Base-by-base conservation (phyloP, 2,113 vertebrate species). In the Microcebus ravelobensis region DNA sequence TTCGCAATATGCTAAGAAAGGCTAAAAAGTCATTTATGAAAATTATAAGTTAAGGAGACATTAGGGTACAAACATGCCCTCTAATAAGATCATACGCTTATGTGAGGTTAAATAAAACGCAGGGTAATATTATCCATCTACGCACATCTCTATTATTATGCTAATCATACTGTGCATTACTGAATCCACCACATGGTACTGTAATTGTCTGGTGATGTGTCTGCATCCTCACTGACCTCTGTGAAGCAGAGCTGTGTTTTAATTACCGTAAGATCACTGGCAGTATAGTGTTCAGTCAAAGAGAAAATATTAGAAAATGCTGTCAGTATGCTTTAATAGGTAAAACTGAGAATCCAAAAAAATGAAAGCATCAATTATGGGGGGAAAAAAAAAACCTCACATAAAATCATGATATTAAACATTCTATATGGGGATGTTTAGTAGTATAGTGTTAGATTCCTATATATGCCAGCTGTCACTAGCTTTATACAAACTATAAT, bases 111-210 rank as follows among this genome's bases (percentile, higher is more conserved):
- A 84, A 95, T 87, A 70, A 95, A 94, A 65, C 23, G n/a, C 0
- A 90, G 82, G 85, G 80, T 70, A 59, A 71, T 21, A 14, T 20
- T 77, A 87, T 20, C 39, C 55, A 18, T n/a, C 39, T 15, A 45
- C 57, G 57, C 5, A 80, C 68, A 67, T 20, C 86, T 88, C 76
- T 91, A 61, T 91, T 91, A 96, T 88, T 93, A 88, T 63, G 81
- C 39, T 90, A 89, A 93, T 94, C 74, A 87, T 4, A 45, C 63
- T 42, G 42, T 39, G 42, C 57, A 23, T 91, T 45, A 90, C 70
- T 25, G 57, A 84, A 87, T 36, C 86, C 14, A 76, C 71, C 81
- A n/a, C 68, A 59, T 1, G 48, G 23, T 17, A 68, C 3, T 89
- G 45, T 84, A 52, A 91, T n/a, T 67, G 73, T 79, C 94, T 94